Percentiles rank a stretch among this genome's conserved stretches.
Conservation (phyloP, 2,113 vertebrate species). For the Syngnathoides biaculeatus region DNA sequence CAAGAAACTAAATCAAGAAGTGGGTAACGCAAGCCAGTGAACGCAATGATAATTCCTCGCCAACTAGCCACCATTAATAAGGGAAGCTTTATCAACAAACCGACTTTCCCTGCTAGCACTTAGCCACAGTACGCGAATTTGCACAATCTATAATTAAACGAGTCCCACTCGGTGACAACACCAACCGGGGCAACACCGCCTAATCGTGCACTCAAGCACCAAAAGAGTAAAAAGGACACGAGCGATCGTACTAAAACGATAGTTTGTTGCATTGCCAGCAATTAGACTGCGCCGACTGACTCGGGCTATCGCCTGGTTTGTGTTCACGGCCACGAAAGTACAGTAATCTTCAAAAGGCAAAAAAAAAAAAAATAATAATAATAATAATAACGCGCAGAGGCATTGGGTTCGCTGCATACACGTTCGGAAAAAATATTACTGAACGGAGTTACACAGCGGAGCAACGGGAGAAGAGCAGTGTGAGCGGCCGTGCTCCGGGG, state of each 20-base stretch:
- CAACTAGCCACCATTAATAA: constrained; percentile 2
- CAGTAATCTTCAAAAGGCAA: neutral
- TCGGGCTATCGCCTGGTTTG: neutral
- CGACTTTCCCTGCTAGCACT: constrained; percentile 35
- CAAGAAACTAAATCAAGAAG: neutral
- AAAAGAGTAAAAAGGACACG: neutral
- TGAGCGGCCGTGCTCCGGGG: constrained; percentile 21
- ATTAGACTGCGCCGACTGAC: constrained; percentile 52
- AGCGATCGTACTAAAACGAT: neutral
- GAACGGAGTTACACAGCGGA: neutral
- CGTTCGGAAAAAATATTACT: neutral
- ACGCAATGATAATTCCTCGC: neutral
- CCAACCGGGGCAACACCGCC: neutral
- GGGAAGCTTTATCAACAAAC: constrained; percentile 52
- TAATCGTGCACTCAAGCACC: neutral
- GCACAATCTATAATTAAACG: neutral
- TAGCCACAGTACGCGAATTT: constrained; percentile 12
- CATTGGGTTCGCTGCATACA: neutral
- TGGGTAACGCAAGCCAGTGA: neutral
- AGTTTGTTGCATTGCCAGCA: constrained; percentile 40
- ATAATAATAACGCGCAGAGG: neutral
- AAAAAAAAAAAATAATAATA: neutral
- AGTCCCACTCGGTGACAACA: constrained; percentile 11
- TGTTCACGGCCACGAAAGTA: constrained; percentile 5
- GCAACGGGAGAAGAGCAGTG: neutral